Evolutionary conservation across 1,140 invertebrate genomes (phyloP).

Genomic region (Plodia interpunctella): DNA sequence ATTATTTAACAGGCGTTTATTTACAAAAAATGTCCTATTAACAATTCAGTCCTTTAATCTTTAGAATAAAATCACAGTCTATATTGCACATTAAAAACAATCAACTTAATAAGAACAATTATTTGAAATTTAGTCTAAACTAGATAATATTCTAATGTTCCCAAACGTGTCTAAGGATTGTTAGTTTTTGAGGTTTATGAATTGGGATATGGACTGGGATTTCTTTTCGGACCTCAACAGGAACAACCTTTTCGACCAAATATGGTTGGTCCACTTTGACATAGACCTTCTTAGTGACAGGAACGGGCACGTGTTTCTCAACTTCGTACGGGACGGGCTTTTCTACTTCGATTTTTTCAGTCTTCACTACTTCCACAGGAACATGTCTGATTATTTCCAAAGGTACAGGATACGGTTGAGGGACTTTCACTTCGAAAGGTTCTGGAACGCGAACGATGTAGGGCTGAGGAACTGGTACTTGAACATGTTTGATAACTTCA

Average conservation of each 20-base stretch:
- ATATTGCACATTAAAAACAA: background rate
- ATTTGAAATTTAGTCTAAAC: background rate
- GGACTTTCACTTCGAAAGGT: conserved; percentile 36
- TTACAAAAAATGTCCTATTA: background rate
- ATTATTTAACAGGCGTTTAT: background rate
- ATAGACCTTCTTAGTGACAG: conserved; percentile 29
- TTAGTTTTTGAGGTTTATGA: conserved; percentile 27
- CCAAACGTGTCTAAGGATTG: conserved; percentile 35
- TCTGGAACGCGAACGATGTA: conserved; percentile 31
- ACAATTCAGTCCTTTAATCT: background rate
- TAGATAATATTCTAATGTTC: conserved; percentile 25
- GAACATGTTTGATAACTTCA: conserved; percentile 31
- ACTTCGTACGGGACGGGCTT: conserved; percentile 29
- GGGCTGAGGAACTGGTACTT: conserved; percentile 31
- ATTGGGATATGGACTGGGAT: conserved; percentile 28
- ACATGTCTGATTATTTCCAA: conserved; percentile 34
- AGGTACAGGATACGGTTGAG: conserved; percentile 34
- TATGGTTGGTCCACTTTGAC: conserved; percentile 28
- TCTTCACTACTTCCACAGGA: conserved; percentile 27
- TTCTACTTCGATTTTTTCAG: conserved; percentile 27
- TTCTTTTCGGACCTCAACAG: conserved; percentile 28
- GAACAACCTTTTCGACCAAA: conserved; percentile 22
- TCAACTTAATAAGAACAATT: background rate
- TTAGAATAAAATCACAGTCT: background rate
- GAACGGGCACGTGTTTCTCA: conserved; percentile 23